A percentile compares a stretch with the other conserved stretches of the same genome.
Conservation (phyloP, 2,113 vertebrate species). For the Rissa tridactyla region DNA sequence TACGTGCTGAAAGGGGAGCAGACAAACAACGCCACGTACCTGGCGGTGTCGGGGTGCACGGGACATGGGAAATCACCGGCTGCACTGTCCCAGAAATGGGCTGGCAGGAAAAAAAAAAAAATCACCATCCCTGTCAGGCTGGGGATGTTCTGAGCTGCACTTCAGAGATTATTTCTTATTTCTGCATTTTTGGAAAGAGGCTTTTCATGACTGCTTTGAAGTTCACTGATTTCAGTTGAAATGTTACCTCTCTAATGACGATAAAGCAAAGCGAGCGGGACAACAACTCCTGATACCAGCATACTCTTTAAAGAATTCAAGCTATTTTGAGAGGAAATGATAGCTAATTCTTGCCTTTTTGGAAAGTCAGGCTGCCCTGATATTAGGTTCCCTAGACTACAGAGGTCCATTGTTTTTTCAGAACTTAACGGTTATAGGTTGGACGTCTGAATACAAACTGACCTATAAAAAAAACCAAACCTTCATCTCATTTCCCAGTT, state of each 20-base stretch:
- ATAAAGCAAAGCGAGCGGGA: neutral
- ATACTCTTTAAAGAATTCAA: constrained; percentile 5
- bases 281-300: neutral
- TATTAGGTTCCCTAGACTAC: constrained; percentile 48
- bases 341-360: constrained; percentile 29
- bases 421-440: neutral
- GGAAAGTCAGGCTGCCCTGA: constrained; percentile 4
- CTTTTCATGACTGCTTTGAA: neutral
- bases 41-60: neutral
- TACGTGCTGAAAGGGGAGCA: neutral
- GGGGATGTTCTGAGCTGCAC: neutral
- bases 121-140: neutral
- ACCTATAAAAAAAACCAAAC: neutral
- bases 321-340: constrained; percentile 37
- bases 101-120: neutral
- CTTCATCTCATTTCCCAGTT: neutral
- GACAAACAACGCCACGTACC: accelerated
- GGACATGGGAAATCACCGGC: neutral
- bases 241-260: neutral
- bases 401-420: constrained; percentile 47
- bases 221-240: neutral
- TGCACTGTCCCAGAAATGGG: neutral
- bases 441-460: neutral
- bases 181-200: neutral
- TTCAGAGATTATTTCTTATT: neutral